Evolutionary conservation across 2,888 invertebrate genomes (phyloP), one percentile per base, ranked within the genome.

Genomic region (Lathronympha strigana): DNA sequence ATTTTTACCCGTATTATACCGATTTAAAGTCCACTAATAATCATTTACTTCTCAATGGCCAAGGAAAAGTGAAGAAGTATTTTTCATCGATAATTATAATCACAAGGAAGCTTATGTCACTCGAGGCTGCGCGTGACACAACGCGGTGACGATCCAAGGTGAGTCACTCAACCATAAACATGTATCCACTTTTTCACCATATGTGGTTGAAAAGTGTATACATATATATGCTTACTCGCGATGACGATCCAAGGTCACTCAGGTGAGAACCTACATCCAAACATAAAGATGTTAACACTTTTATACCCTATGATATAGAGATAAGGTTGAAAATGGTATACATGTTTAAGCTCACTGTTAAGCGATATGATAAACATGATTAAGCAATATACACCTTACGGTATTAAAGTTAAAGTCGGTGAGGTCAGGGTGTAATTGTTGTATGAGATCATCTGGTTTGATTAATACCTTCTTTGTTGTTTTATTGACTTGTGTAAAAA

Each of bases 71-170:
- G 9, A 40, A 40, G 8, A 11, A 11, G 17, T 28, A 31, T 57
- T 21, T 31, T 55, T 43, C 25, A 55, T 28, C 40, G 28, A 55
- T 43, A 40, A 43, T 40, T 17, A 50, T 25, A 40, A 28, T 33
- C 23, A 53, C 17, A 23, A 58, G 58, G 51, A 64, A 64, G 64
- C 58, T 60, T 64, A 53, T 60, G 64, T 64, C 64, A 64, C 55
- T 36, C 64, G 57, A 63, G 63, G 64, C 28, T 53, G 63, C 49
- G 47, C 49, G 36, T 64, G 64, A 64, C 58, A 64, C 58, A 64
- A 58, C 58, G 13, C 55, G 55, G 31, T 57, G 57, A 47, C 45
- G 54, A 50, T 57, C 13, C 64, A 64, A 64, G 64, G 64, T 64
- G 58, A 64, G 1, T 40, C 40, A 40, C 4, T 3, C 4, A 4